Evolutionary conservation across 1,140 invertebrate species (phyloP), one percentile per base, ranked within the genome.

Genomic region (Scaptomyza graminum): DNA sequence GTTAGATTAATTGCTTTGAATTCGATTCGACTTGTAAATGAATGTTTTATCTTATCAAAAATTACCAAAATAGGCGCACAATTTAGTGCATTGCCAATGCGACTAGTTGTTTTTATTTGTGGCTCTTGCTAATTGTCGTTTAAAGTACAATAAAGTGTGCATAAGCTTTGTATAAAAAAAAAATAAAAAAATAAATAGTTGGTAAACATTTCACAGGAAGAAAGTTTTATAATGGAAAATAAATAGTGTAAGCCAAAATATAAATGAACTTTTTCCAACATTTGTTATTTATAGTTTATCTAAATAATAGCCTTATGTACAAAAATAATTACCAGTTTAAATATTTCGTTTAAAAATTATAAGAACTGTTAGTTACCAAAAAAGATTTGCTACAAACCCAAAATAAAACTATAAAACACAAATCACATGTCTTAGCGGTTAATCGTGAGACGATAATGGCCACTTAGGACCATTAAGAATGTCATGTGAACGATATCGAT

Each of bases 351-450:
- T 7, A 22, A 31, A 31, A 25, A 31, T 5, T 5, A 6, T 5
- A 31, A 31, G 28, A 5, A 31, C 28, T 34, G 1, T 34, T 34
- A 3, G 31, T 9, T 9, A 9, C 37, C 4, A 1, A 5, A 4
- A 12, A n/a, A 0, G n/a, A 41, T 12, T 4, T 41, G 37, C 12
- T n/a, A 43, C 7, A 44, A 44, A 22, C 3, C 39, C 9, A 43
- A 22, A 11, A 22, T 5, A 18, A 22, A 18, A 47, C 9, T 18
- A 47, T 4, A 22, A 18, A 47, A 49, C 56, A 62, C 51, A 68
- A 79, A 62, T 79, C 75, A 78, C 76, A 70, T 79, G 69, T 54
- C 52, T 59, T 5, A n/a, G n/a, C 7, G 15, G 55, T 34, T 60
- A 69, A 73, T 60, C 62, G 43, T 68, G 54, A 64, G 31, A 63